Percentiles rank a stretch among this genome's conserved stretches.
Conservation (phyloP, 2,797 vertebrate genomes). For the Thunnus albacares region DNA sequence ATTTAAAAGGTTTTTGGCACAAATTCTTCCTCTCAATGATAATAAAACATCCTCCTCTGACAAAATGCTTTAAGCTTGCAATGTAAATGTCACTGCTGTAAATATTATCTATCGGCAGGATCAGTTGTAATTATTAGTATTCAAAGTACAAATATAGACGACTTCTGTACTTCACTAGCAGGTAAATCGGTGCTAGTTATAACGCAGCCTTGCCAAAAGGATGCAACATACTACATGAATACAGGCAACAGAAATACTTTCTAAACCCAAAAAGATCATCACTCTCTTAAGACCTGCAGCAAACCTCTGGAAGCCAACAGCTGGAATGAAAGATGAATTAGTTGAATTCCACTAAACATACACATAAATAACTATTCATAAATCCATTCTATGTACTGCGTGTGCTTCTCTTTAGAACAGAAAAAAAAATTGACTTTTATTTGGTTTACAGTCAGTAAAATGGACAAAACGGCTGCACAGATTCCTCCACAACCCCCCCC, state of each 20-base stretch:
- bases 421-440: conserved; percentile 67
- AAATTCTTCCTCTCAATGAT: conserved; percentile 1
- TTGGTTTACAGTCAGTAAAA: conserved; percentile 73
- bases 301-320: conserved; percentile 39
- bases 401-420: conserved; percentile 80
- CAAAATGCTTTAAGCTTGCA: conserved; percentile 18
- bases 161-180: conserved; percentile 20
- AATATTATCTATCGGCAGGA: conserved; percentile 21
- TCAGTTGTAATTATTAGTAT: conserved; percentile 10
- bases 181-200: conserved; percentile 32
- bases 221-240: conserved; percentile 40
- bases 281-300: conserved; percentile 51
- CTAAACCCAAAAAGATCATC: conserved; percentile 48
- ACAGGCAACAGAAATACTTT: conserved; percentile 32
- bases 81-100: conserved; percentile 1
- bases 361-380: conserved; percentile 81
- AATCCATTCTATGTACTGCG: conserved; percentile 73
- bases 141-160: conserved; percentile 32
- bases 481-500: conserved; percentile 43
- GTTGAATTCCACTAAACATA: conserved; percentile 68
- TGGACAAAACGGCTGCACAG: conserved; percentile 54
- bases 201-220: conserved; percentile 50
- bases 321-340: conserved; percentile 62
- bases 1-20: conserved; percentile 36
- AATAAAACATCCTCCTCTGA: conserved; percentile 31